These are phyloP conservation scores for Elegia similella DNA, from an alignment of 2,888 invertebrate genomes.

Conservation along the genomic window DNA sequence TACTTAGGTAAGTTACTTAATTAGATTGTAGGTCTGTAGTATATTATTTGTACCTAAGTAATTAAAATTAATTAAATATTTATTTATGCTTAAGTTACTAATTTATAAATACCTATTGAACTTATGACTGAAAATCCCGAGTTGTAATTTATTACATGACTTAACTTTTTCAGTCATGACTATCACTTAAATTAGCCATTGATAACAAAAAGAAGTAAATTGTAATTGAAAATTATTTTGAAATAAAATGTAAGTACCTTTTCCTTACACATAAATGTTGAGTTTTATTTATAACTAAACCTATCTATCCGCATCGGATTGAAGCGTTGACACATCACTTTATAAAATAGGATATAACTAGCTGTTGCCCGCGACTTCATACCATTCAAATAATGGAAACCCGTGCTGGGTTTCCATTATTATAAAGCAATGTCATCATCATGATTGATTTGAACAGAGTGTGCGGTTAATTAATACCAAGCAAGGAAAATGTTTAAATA, in stretches of 20 bases:
- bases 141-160: slow-evolving; percentile 33
- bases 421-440: no score
- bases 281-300: neutral
- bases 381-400: no score
- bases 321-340: no score
- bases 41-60: neutral
- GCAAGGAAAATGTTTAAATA: no score
- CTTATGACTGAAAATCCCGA: slow-evolving; percentile 77
- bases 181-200: slow-evolving; percentile 36
- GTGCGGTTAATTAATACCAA: no score
- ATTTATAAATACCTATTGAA: slow-evolving; percentile 35
- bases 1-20: no score
- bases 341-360: no score
- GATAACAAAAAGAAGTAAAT: neutral
- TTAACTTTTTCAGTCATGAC: slow-evolving; percentile 78
- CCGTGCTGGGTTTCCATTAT: no score
- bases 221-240: neutral
- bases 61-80: slow-evolving; percentile 10
- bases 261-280: neutral
- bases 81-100: slow-evolving; percentile 24
- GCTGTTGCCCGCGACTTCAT: no score
- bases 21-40: no score
- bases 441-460: no score
- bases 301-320: neutral
- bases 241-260: slow-evolving; percentile 11